phyloP scores from a whole-genome alignment of 1,140 invertebrate genomes.

The Aphelenchoides fujianensis region DNA sequence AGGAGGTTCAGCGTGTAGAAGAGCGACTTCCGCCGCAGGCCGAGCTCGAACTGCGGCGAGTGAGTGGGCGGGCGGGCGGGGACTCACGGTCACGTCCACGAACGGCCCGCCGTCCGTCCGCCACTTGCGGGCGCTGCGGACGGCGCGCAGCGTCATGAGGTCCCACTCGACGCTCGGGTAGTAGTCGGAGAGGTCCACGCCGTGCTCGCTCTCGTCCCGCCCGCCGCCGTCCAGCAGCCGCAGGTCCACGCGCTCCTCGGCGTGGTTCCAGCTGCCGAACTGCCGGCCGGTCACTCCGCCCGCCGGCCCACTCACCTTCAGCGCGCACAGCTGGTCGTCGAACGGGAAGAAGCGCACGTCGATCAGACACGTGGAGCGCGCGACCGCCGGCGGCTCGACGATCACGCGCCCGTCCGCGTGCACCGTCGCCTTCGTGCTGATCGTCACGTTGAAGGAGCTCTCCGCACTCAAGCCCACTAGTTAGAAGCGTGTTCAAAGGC shows the following conservation, averaged over 20 bases:
- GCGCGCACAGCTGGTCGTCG: conserved; percentile 60
- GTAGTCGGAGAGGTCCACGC: conserved; percentile 79
- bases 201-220: background rate
- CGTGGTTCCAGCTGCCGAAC: conserved; percentile 94
- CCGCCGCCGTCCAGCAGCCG: conserved; percentile 4
- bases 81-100: conserved; percentile 69
- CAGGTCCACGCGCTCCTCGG: conserved; percentile 15
- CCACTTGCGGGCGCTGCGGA: conserved; percentile 86
- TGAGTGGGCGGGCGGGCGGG: background rate
- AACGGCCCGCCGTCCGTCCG: conserved; percentile 70
- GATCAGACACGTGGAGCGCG: conserved; percentile 65
- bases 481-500: background rate
- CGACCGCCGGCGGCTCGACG: conserved; percentile 65
- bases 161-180: conserved; percentile 99
- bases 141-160: conserved; percentile 81
- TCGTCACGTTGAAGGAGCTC: conserved; percentile 15
- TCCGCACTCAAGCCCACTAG: conserved; percentile 8
- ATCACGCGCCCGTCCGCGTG: conserved; percentile 64
- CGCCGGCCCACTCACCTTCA: conserved; percentile 15
- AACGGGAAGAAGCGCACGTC: conserved; percentile 66
- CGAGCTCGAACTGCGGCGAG: conserved; percentile 17
- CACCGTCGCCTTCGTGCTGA: conserved; percentile 65
- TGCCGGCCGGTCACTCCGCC: no score
- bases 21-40: conserved; percentile 78
- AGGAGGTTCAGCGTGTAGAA: conserved; percentile 88